Evolutionary conservation across 2,113 vertebrate genomes (phyloP).

Genomic region (Telmatochromis sp.): DNA sequence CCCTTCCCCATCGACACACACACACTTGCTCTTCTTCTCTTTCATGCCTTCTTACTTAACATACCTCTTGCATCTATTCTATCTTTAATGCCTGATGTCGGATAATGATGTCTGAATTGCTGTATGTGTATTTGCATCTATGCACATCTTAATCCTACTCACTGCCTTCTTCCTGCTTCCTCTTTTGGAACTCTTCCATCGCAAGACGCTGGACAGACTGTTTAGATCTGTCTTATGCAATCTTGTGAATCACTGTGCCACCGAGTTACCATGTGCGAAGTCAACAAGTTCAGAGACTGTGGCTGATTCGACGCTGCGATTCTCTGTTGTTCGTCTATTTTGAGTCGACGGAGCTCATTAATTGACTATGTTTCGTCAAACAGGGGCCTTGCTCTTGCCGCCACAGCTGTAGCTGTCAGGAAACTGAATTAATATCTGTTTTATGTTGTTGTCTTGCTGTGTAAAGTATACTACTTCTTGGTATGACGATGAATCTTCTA

Average conservation of each 20-base stretch:
- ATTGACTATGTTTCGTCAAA: conserved; percentile 23
- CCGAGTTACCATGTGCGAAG: conserved; percentile 9
- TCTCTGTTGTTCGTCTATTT: conserved; percentile 15
- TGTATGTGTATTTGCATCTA: not conserved
- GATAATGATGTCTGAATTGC: conserved; percentile 48
- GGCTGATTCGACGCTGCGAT: conserved; percentile 6
- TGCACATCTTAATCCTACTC: not conserved
- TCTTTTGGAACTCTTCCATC: conserved; percentile 14
- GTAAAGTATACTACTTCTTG: not conserved
- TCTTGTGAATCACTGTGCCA: not conserved
- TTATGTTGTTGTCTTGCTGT: conserved; percentile 6
- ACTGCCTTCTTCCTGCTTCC: conserved; percentile 9
- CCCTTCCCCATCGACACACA: not conserved
- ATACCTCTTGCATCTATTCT: not conserved
- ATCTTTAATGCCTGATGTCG: conserved; percentile 14
- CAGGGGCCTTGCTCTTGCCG: not conserved
- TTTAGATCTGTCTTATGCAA: conserved; percentile 28
- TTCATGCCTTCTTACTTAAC: conserved; percentile 14
- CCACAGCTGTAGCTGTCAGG: conserved; percentile 10
- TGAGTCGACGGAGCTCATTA: conserved; percentile 30
- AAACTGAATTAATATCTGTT: not conserved
- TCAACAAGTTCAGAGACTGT: conserved; percentile 34
- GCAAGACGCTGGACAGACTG: conserved; percentile 1
- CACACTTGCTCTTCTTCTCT: not conserved
- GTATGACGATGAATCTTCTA: not conserved